Evolutionary conservation across 2,888 invertebrate genomes (phyloP), one percentile per base, ranked within the genome.

Genomic region (Parnassius apollo): DNA sequence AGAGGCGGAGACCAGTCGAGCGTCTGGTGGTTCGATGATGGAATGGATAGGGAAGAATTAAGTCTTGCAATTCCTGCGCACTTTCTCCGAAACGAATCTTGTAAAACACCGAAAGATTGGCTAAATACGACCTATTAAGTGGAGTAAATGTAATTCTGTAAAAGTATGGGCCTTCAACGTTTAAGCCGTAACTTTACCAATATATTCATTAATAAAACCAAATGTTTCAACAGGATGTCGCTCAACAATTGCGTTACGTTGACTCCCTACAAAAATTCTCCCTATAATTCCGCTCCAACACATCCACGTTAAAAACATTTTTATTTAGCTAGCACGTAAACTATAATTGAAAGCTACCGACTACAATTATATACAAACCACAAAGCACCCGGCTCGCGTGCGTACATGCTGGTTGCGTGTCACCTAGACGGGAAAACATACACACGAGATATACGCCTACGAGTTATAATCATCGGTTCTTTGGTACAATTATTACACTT

Each of bases 321-420:
- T 57, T 57, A 46, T 57, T 61, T 46, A 52, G 52, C 42, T 1
- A 56, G 56, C 42, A 61, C 50, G 51, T 46, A 42, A 35, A 12
- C 51, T 22, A n/a, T 61, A 61, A 61, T 61, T 56, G 61, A 61
- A 61, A 57, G 52, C 51, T 54, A 35, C 35, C 35, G 35, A 35
- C 35, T 49, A 49, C 57, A 60, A 59, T 60, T 64, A 60, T 46
- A 42, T 42, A 56, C n/a, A 48, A 13, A 61, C 25, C 56, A 50
- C 44, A 50, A 50, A 51, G 56, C 56, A 46, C 42, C 42, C 18
- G 35, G 35, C 35, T 61, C 61, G 61, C 61, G 61, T 61, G 61
- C 46, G 12, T 50, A 50, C 57, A 52, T 13, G 46, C 46, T 18
- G 10, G 18, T 52, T 35, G 51, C 61, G 52, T 57, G 52, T 42